A percentile compares a stretch with the other conserved stretches of the same genome.
phyloP scores from a whole-genome alignment of 1,140 invertebrate genomes.

The Drosophila ananassae region DNA sequence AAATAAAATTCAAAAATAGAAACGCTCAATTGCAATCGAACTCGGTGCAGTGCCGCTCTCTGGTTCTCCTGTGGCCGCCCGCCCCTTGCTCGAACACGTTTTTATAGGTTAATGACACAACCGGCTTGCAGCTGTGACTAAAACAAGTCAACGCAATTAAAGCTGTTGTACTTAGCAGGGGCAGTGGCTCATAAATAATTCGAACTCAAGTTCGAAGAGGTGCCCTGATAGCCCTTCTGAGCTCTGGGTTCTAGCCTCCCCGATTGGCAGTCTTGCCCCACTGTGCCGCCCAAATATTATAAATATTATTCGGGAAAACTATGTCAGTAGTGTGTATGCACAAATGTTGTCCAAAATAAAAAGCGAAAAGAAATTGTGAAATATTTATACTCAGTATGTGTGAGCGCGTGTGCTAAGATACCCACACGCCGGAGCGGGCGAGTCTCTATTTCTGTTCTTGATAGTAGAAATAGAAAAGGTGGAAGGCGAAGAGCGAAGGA shows the following conservation, averaged over 20 bases:
- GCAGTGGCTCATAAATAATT: not conserved
- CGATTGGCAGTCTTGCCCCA: conserved; percentile 21
- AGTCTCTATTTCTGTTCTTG: conserved; percentile 38
- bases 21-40: not conserved
- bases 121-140: conserved; percentile 43
- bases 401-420: conserved; percentile 5
- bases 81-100: not conserved
- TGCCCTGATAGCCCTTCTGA: no score
- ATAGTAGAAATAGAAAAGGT: conserved; percentile 37
- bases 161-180: conserved; percentile 33
- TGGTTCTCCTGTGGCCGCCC: not conserved
- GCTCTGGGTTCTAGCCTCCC: no score
- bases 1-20: not conserved
- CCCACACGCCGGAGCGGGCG: conserved; percentile 7
- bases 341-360: conserved; percentile 57
- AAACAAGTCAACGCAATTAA: conserved; percentile 42
- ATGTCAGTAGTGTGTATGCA: conserved; percentile 81
- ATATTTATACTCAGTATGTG: conserved; percentile 19
- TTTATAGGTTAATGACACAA: conserved; percentile 76
- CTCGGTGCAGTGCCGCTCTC: not conserved
- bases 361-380: conserved; percentile 38
- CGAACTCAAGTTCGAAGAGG: not conserved
- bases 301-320: conserved; percentile 45
- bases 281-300: conserved; percentile 52
- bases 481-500: conserved; percentile 2